A percentile compares a stretch with the other conserved stretches of the same genome.
Evolutionary conservation across 2,113 vertebrate species (phyloP).

Genomic region (Rhombomys opimus): DNA sequence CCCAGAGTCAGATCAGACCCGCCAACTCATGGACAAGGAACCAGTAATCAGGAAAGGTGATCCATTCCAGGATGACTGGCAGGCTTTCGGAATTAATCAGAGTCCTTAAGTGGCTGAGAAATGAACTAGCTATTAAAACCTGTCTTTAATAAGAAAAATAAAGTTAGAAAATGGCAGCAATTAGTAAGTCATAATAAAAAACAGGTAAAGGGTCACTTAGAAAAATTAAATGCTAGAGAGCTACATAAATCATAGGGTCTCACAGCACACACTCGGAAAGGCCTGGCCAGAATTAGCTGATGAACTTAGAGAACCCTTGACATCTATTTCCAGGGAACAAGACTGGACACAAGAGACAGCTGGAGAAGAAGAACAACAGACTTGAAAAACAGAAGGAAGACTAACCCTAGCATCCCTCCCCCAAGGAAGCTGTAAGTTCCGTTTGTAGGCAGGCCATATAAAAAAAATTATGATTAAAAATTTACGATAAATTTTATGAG

Average conservation of each 20-base stretch:
- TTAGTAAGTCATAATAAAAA: slow-evolving; percentile 83
- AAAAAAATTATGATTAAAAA: slow-evolving; percentile 78
- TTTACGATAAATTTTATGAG: slow-evolving; percentile 80
- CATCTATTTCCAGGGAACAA: slow-evolving; percentile 44
- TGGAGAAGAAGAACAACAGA: not conserved
- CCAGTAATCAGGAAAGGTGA: slow-evolving; percentile 43
- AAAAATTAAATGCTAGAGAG: slow-evolving; percentile 78
- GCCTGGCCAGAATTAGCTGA: slow-evolving; percentile 77
- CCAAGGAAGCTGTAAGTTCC: slow-evolving; percentile 57
- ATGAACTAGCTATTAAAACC: slow-evolving; percentile 78
- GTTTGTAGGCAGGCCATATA: slow-evolving; percentile 63
- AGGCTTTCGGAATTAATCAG: slow-evolving; percentile 72
- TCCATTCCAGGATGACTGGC: slow-evolving; percentile 55
- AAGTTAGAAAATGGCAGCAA: slow-evolving; percentile 79
- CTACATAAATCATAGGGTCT: slow-evolving; percentile 75
- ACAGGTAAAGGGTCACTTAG: slow-evolving; percentile 83
- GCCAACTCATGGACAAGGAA: slow-evolving; percentile 26
- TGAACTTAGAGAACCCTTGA: slow-evolving; percentile 69
- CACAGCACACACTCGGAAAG: not conserved
- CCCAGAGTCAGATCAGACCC: slow-evolving; percentile 4
- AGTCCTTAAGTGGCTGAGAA: slow-evolving; percentile 69
- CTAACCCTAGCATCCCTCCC: not conserved
- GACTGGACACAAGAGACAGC: accelerated
- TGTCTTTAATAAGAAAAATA: slow-evolving; percentile 83
- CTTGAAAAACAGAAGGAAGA: slow-evolving; percentile 58